Evolutionary conservation across 2,113 vertebrate genomes (phyloP).

Genomic region (Lates calcarifer): DNA sequence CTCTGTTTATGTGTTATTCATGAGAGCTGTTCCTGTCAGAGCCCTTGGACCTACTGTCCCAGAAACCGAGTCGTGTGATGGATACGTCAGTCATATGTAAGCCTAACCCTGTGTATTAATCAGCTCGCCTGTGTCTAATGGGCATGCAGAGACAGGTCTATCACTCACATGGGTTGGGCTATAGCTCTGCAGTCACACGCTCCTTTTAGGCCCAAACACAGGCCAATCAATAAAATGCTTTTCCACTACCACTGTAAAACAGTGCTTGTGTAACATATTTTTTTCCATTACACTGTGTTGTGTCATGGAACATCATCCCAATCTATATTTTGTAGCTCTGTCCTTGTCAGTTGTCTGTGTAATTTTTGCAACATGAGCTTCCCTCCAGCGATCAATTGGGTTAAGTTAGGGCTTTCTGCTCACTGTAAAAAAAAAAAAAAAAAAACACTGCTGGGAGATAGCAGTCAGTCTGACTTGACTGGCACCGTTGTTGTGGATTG

Average conservation of each 20-base stretch:
- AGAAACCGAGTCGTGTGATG: slow-evolving; percentile 54
- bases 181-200: slow-evolving; percentile 42
- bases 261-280: slow-evolving; percentile 44
- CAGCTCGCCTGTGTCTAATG: slow-evolving; percentile 47
- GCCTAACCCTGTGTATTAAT: slow-evolving; percentile 64
- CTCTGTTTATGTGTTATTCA: slow-evolving; percentile 76
- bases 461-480: slow-evolving; percentile 52
- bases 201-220: slow-evolving; percentile 58
- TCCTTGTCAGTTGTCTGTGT: slow-evolving; percentile 17
- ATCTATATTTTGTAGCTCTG: slow-evolving; percentile 16
- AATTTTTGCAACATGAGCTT: slow-evolving; percentile 33
- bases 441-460: slow-evolving; percentile 43
- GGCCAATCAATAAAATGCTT: slow-evolving; percentile 65
- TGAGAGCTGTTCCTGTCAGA: slow-evolving; percentile 67
- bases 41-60: slow-evolving; percentile 50
- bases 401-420: slow-evolving; percentile 20
- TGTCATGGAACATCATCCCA: slow-evolving; percentile 62
- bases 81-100: slow-evolving; percentile 58
- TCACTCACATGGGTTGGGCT: slow-evolving; percentile 75
- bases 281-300: slow-evolving; percentile 6
- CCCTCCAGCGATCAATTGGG: not conserved
- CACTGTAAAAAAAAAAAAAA: slow-evolving; percentile 28
- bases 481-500: slow-evolving; percentile 65
- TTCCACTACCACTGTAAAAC: slow-evolving; percentile 38
- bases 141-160: slow-evolving; percentile 78